Evolutionary conservation across 2,113 vertebrate genomes (phyloP).

Genomic region (Melanostigma gelatinosum): DNA sequence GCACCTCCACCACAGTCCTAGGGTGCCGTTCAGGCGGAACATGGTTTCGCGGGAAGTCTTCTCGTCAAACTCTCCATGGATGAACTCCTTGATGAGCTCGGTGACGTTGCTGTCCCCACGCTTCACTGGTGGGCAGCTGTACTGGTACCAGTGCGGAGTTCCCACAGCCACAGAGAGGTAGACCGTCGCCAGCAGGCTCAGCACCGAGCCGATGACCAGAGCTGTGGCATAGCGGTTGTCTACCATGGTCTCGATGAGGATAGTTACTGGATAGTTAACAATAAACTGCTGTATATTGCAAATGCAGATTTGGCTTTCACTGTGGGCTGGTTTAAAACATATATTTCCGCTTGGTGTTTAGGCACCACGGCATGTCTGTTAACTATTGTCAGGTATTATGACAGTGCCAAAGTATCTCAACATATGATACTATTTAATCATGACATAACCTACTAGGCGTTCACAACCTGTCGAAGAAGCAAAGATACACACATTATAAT

Average conservation of each 20-base stretch:
- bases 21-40: slow-evolving; percentile 88
- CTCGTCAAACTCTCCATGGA: slow-evolving; percentile 83
- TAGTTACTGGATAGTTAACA: neutral
- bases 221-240: slow-evolving; percentile 98
- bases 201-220: slow-evolving; percentile 94
- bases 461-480: neutral
- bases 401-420: neutral
- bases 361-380: slow-evolving; percentile 37
- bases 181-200: slow-evolving; percentile 94
- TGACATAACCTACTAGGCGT: neutral
- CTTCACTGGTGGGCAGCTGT: slow-evolving; percentile 82
- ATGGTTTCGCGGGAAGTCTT: slow-evolving; percentile 85
- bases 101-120: slow-evolving; percentile 82
- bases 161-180: slow-evolving; percentile 95
- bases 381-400: neutral
- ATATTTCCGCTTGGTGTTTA: slow-evolving; percentile 16
- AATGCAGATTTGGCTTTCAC: neutral
- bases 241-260: slow-evolving; percentile 81
- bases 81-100: slow-evolving; percentile 79
- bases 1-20: slow-evolving; percentile 95
- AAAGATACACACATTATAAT: neutral
- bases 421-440: neutral
- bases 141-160: slow-evolving; percentile 96
- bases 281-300: neutral
- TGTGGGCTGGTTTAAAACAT: neutral